A percentile compares a stretch with the other conserved stretches of the same genome.
These are phyloP conservation scores for Rhinolophus sinicus DNA, from an alignment of 2,113 vertebrate genomes.

Conservation along the genomic window DNA sequence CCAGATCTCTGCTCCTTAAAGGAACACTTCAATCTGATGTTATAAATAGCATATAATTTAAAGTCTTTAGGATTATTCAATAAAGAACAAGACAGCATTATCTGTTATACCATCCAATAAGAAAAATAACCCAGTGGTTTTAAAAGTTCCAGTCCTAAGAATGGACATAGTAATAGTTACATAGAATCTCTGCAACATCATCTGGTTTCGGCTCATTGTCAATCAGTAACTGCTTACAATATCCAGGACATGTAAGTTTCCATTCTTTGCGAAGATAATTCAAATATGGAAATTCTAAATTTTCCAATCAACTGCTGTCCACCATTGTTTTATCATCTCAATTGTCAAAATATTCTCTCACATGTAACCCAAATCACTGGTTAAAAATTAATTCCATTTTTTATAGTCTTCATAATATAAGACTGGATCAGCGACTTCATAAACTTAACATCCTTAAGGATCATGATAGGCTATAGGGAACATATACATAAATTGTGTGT, in stretches of 20 bases:
- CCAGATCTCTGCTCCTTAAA: background rate
- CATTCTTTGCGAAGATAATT: background rate
- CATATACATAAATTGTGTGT: background rate
- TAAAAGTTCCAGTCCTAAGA: slow-evolving; percentile 14
- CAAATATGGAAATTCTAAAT: background rate
- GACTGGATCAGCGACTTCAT: background rate
- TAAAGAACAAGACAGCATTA: background rate
- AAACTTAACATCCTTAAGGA: background rate
- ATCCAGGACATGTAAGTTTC: background rate
- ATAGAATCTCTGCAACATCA: background rate
- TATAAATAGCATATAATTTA: background rate
- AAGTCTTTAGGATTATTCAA: background rate
- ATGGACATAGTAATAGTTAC: background rate
- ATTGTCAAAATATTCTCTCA: slow-evolving; percentile 15
- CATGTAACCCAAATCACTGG: background rate
- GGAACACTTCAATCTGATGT: background rate
- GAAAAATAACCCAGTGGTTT: background rate
- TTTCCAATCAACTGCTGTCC: background rate
- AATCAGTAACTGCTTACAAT: background rate
- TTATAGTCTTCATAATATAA: slow-evolving; percentile 33
- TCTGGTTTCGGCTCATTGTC: background rate
- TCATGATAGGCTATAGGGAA: background rate
- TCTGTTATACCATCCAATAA: background rate
- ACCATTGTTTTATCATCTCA: slow-evolving; percentile 13
- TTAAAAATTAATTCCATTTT: slow-evolving; percentile 12